Percentiles rank a stretch among this genome's conserved stretches.
phyloP scores from a whole-genome alignment of 2,888 invertebrate species.

The Diploptera punctata region DNA sequence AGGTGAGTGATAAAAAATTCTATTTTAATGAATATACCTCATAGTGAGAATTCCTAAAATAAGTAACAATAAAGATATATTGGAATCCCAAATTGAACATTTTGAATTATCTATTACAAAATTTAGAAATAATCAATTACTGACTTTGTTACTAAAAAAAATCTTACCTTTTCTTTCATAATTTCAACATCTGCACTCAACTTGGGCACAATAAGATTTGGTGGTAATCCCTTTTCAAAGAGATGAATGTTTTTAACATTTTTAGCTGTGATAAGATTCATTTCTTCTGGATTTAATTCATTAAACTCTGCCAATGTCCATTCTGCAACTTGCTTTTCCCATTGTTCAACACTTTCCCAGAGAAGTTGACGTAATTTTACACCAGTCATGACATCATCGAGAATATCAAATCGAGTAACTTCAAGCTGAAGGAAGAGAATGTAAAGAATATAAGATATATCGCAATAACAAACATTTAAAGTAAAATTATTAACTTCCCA shows the following conservation, averaged over 20 bases:
- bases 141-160: too few relatives aligned
- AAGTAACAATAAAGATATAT: too few relatives aligned
- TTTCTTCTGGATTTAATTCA: constrained; percentile 74
- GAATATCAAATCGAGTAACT: constrained; percentile 78
- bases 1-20: too few relatives aligned
- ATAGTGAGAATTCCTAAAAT: too few relatives aligned
- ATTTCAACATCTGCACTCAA: constrained; percentile 79
- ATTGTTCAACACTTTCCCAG: constrained; percentile 79
- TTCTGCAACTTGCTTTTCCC: constrained; percentile 69
- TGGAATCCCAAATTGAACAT: too few relatives aligned
- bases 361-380: constrained; percentile 79
- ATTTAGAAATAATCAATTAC: too few relatives aligned
- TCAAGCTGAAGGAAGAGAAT: constrained; percentile 67
- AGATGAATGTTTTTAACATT: constrained; percentile 76
- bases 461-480: too few relatives aligned
- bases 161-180: constrained; percentile 81
- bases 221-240: constrained; percentile 83
- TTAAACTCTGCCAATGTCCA: constrained; percentile 72
- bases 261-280: constrained; percentile 68
- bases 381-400: constrained; percentile 81
- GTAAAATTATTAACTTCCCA: too few relatives aligned
- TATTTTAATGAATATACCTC: too few relatives aligned
- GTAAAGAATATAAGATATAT: too few relatives aligned
- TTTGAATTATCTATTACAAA: too few relatives aligned
- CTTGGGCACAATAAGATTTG: constrained; percentile 78